Evolutionary conservation across 2,113 vertebrate species (phyloP).

Genomic region (Hylia prasina): DNA sequence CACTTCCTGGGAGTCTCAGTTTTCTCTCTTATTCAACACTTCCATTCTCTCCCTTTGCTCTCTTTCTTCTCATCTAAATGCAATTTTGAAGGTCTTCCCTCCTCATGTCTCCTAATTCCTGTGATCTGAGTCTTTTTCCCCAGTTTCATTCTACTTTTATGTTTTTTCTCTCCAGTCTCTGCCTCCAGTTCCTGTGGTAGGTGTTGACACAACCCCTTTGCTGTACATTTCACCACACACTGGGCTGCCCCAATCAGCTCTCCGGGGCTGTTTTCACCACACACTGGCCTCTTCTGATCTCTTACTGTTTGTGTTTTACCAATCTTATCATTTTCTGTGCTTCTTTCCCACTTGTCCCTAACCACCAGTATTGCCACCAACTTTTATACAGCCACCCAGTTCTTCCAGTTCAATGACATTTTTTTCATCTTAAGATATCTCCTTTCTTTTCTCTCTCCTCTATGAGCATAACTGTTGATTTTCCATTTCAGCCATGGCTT

Average conservation of each 20-base stretch:
- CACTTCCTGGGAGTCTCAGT: neutral
- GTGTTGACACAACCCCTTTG: neutral
- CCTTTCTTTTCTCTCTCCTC: neutral
- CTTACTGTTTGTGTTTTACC: neutral
- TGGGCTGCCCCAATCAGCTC: neutral
- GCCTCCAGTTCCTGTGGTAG: neutral
- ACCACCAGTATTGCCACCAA: fast-evolving
- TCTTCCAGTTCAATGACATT: neutral
- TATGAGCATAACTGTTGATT: neutral
- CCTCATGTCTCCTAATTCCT: neutral
- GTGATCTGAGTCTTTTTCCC: neutral
- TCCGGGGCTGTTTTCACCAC: neutral
- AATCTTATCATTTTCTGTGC: neutral
- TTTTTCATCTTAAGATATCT: neutral
- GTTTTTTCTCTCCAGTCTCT: fast-evolving
- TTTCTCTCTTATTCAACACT: neutral
- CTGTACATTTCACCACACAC: neutral
- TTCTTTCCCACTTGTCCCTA: neutral
- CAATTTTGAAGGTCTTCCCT: neutral
- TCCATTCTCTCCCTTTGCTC: neutral
- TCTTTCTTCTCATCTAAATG: neutral
- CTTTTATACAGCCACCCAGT: neutral
- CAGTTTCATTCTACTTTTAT: neutral
- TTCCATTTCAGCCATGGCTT: neutral
- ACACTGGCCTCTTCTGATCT: neutral